Percentiles rank a stretch among this genome's conserved stretches.
Conservation (phyloP, 2,888 invertebrate genomes). For the Agonopterix heracliana region DNA sequence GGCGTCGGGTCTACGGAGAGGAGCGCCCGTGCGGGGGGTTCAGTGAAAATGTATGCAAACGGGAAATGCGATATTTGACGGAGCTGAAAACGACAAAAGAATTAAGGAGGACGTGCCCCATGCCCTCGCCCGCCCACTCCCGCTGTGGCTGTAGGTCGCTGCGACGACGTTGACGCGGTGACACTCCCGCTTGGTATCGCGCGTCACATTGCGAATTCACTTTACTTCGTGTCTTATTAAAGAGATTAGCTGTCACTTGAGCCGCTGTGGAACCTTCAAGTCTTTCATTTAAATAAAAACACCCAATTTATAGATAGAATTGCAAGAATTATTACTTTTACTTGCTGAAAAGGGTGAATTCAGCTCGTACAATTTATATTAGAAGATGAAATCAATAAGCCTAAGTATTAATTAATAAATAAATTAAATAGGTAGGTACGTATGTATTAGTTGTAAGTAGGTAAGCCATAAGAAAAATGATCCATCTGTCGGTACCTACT, state of each 20-base stretch:
- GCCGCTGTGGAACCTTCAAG: slow-evolving; percentile 24
- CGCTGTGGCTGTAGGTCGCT: slow-evolving; percentile 2
- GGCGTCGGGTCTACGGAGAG: slow-evolving; percentile 46
- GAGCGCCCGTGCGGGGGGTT: slow-evolving; percentile 20
- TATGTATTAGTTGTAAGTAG: no score
- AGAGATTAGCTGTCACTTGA: slow-evolving; percentile 53
- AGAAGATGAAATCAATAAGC: no score
- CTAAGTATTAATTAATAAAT: no score
- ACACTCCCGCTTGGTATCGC: slow-evolving; percentile 23
- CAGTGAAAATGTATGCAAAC: slow-evolving; percentile 73
- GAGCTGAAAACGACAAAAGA: slow-evolving; percentile 73
- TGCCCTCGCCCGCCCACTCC: slow-evolving; percentile 6
- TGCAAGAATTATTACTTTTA: no score
- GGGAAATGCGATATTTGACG: slow-evolving; percentile 69
- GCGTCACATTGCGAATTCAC: slow-evolving; percentile 50
- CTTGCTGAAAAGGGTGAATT: no score
- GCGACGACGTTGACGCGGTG: slow-evolving; percentile 32
- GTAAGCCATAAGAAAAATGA: no score
- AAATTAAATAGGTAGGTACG: no score
- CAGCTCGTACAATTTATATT: no score
- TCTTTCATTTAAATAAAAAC: slow-evolving; percentile 36
- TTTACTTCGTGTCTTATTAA: slow-evolving; percentile 56
- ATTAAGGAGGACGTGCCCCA: slow-evolving; percentile 46
- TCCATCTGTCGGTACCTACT: no score
- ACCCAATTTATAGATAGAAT: no score